A percentile compares a stretch with the other conserved stretches of the same genome.
phyloP scores from a whole-genome alignment of 2,888 invertebrate genomes.

The Lasioglossum vierecki region DNA sequence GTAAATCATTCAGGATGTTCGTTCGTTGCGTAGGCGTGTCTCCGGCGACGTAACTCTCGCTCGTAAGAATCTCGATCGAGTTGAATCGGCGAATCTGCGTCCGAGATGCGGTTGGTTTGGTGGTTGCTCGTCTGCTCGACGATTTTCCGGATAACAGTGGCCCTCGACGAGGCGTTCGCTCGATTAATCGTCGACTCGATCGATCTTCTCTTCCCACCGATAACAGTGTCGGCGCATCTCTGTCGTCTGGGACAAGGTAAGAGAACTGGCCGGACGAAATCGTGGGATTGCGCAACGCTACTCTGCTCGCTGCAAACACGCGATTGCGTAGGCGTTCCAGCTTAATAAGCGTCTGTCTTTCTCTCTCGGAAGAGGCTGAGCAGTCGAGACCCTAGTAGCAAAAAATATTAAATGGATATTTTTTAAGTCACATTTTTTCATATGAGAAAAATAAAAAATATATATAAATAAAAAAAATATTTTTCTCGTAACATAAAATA shows the following conservation, averaged over 20 bases:
- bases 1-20: neutral
- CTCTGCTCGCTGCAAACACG: neutral
- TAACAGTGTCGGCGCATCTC: conserved; percentile 68
- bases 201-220: conserved; percentile 60
- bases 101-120: neutral
- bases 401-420: too few species aligned
- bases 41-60: neutral
- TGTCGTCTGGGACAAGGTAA: conserved; percentile 65
- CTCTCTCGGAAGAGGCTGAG: neutral
- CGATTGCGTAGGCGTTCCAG: neutral
- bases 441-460: too few species aligned
- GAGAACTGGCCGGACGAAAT: neutral
- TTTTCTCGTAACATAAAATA: too few species aligned
- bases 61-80: neutral
- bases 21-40: neutral
- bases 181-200: conserved; percentile 66
- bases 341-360: neutral
- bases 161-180: conserved; percentile 54
- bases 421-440: too few species aligned
- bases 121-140: neutral
- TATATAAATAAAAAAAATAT: too few species aligned
- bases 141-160: neutral
- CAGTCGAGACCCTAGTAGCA: neutral
- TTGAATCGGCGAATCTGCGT: neutral
- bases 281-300: neutral